Percentiles rank a stretch among this genome's conserved stretches.
Evolutionary conservation across 2,113 vertebrate species (phyloP).

Genomic region (Rhinolophus sinicus): DNA sequence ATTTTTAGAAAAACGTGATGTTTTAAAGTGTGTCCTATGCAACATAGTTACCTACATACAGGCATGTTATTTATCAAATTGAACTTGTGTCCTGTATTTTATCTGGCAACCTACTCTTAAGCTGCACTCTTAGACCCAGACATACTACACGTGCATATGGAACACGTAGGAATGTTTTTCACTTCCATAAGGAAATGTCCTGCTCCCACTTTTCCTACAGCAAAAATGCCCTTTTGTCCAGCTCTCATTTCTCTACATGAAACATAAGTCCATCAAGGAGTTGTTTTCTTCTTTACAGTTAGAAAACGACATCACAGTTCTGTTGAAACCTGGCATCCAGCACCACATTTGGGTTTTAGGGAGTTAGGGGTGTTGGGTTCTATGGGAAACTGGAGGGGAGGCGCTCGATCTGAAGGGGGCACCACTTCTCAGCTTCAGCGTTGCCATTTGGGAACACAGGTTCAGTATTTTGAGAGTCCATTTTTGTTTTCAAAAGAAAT

Average conservation of each 20-base stretch:
- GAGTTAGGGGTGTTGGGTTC: not conserved
- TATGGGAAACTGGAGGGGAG: not conserved
- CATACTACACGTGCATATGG: not conserved
- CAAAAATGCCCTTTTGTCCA: not conserved
- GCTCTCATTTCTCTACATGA: not conserved
- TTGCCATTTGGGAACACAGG: not conserved
- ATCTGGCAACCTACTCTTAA: not conserved
- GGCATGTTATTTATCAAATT: not conserved
- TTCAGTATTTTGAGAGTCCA: not conserved
- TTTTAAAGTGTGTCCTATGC: not conserved
- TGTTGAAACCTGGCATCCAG: rapidly evolving
- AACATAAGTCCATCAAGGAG: not conserved
- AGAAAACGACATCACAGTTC: not conserved
- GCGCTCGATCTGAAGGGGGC: rapidly evolving
- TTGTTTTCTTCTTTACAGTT: not conserved
- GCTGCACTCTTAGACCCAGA: not conserved
- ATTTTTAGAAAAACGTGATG: not conserved
- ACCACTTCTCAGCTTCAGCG: too few relatives aligned
- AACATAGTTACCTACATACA: not conserved
- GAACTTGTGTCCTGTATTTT: not conserved
- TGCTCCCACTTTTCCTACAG: not conserved
- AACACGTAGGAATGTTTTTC: not conserved
- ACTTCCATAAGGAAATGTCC: not conserved
- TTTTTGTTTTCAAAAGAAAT: not conserved
- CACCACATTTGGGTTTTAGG: not conserved